These are phyloP conservation scores for Aleiodes sp. DNA, from an alignment of 1,140 invertebrate genomes.

Conservation along the genomic window DNA sequence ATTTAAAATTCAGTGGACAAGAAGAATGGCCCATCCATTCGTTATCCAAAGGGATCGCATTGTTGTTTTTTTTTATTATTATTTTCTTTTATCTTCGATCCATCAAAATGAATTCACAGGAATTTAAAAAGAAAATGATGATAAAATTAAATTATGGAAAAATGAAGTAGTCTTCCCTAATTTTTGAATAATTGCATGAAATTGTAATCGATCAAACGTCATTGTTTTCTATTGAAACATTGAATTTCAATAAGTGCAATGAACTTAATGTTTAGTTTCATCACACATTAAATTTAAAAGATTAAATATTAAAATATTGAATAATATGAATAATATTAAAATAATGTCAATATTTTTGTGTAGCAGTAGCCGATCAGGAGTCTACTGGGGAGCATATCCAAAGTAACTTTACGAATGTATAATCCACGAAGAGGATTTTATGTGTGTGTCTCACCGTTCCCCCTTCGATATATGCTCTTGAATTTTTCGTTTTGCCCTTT, in stretches of 20 bases:
- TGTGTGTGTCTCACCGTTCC: conserved; percentile 45
- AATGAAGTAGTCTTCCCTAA: no score
- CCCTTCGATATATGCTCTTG: conserved; percentile 52
- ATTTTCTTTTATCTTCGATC: conserved; percentile 28
- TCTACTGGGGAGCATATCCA: conserved; percentile 42
- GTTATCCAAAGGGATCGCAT: conserved; percentile 17
- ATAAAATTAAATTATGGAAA: no score
- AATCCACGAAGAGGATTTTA: conserved; percentile 43
- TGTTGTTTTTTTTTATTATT: no score
- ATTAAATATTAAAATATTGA: neutral
- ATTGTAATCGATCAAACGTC: no score
- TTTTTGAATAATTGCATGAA: no score
- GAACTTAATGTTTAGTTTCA: no score
- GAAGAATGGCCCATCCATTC: conserved; percentile 24
- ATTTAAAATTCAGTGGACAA: conserved; percentile 31
- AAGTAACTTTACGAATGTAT: conserved; percentile 40
- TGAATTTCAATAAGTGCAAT: no score
- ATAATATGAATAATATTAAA: conserved; percentile 22
- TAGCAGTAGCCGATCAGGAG: conserved; percentile 55
- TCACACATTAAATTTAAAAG: no score
- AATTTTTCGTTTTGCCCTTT: conserved; percentile 57
- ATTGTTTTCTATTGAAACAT: no score
- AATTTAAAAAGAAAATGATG: neutral
- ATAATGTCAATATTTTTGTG: conserved; percentile 45
- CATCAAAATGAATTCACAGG: conserved; percentile 1